These are phyloP conservation scores for Drosophila nannoptera DNA, from an alignment of 1,140 invertebrate genomes.

Conservation along the genomic window DNA sequence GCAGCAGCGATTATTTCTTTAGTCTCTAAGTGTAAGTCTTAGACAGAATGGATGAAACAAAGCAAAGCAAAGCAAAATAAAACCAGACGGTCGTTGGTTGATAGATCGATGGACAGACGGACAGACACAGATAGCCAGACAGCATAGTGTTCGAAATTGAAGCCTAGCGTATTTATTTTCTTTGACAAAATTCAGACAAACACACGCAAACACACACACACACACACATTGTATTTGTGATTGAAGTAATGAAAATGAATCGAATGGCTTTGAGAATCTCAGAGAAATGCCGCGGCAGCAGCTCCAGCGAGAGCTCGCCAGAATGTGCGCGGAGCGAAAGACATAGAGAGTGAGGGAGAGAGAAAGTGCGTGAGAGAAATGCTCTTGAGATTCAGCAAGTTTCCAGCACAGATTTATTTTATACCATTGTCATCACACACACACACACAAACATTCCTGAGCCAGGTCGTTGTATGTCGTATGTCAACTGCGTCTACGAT, in stretches of 20 bases:
- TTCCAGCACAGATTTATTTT: slow-evolving; percentile 6
- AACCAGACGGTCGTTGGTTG: slow-evolving; percentile 17
- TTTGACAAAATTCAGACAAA: slow-evolving; percentile 43
- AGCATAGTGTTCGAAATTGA: slow-evolving; percentile 43
- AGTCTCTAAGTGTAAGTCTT: slow-evolving; percentile 57
- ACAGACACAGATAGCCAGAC: neutral
- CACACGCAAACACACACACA: slow-evolving; percentile 20
- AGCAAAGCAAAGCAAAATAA: slow-evolving; percentile 6
- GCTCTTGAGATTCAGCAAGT: slow-evolving; percentile 1
- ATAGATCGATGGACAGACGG: slow-evolving; percentile 9
- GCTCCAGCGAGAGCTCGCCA: neutral
- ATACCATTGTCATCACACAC: slow-evolving; percentile 1
- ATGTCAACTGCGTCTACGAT: slow-evolving; percentile 34
- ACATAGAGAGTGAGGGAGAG: neutral
- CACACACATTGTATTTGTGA: slow-evolving; percentile 67
- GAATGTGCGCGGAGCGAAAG: too few relatives aligned
- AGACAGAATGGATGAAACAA: neutral
- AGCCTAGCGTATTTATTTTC: slow-evolving; percentile 60
- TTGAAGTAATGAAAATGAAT: slow-evolving; percentile 48
- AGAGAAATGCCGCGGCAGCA: neutral
- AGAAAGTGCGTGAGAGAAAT: too few relatives aligned
- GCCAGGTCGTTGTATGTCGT: slow-evolving; percentile 65
- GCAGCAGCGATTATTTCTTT: slow-evolving; percentile 49
- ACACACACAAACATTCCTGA: slow-evolving; percentile 66
- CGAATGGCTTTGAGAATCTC: slow-evolving; percentile 24